Conservation (phyloP, 2,888 invertebrate species). For the Megastigmus dorsalis region DNA sequence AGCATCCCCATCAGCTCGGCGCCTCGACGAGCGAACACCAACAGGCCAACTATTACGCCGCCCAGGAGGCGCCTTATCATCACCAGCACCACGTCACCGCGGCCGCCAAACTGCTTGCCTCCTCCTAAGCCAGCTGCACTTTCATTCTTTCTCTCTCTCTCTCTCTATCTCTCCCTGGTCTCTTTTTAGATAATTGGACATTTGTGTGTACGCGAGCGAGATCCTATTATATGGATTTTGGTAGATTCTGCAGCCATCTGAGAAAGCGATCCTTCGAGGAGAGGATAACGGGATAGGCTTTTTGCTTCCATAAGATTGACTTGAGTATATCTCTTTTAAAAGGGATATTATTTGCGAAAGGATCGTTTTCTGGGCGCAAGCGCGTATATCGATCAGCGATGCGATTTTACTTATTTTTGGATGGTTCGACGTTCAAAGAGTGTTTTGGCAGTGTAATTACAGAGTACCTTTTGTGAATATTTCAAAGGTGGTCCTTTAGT, state of each 20-base stretch:
- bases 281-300: constrained; percentile 90
- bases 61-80: constrained; percentile 83
- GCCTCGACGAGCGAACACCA: constrained; percentile 68
- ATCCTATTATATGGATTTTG: constrained; percentile 73
- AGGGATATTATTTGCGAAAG: constrained; percentile 69
- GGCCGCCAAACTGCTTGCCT: constrained; percentile 89
- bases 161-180: not conserved
- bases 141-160: not conserved
- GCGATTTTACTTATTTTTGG: too few species aligned
- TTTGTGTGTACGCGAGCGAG: too few species aligned
- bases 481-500: too few species aligned
- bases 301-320: constrained; percentile 92
- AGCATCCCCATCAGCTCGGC: constrained; percentile 72
- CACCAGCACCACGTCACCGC: constrained; percentile 91
- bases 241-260: constrained; percentile 88
- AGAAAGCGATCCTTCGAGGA: constrained; percentile 88
- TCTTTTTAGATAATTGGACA: not conserved
- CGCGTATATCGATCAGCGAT: too few species aligned
- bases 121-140: constrained; percentile 74
- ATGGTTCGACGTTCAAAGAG: too few species aligned
- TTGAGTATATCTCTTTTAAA: constrained; percentile 93
- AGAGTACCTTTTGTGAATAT: too few species aligned
- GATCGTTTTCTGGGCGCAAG: too few species aligned
- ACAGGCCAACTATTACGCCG: constrained; percentile 68
- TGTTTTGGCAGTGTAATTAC: too few species aligned